Percentiles rank a stretch among this genome's conserved stretches.
These are phyloP conservation scores for Drosophila cognata DNA, from an alignment of 2,888 invertebrate species.

Conservation along the genomic window DNA sequence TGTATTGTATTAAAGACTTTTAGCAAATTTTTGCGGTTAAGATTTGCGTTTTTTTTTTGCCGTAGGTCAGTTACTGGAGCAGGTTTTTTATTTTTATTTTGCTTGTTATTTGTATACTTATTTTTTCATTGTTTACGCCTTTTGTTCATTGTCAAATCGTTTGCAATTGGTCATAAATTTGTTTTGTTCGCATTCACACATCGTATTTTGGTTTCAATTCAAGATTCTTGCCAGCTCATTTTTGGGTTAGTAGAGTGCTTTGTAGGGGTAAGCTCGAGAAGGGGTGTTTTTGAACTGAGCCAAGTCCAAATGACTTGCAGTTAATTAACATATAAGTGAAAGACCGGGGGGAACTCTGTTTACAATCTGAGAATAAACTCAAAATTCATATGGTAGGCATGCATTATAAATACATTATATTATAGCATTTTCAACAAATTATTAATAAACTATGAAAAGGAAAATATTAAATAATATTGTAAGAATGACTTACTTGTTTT, in stretches of 20 bases:
- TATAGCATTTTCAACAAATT: too few relatives aligned
- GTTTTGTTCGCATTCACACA: conserved; percentile 9
- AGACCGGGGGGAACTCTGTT: not conserved
- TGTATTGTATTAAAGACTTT: conserved; percentile 49
- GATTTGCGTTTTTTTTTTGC: conserved; percentile 65
- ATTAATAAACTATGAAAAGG: too few relatives aligned
- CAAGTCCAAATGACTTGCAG: conserved; percentile 37
- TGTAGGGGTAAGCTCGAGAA: not conserved
- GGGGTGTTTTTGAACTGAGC: not conserved
- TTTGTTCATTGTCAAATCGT: conserved; percentile 59
- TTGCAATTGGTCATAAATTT: conserved; percentile 70
- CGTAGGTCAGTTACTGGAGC: conserved; percentile 71
- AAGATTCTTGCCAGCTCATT: conserved; percentile 11
- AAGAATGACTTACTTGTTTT: not conserved
- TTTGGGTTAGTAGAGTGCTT: conserved; percentile 43
- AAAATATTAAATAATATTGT: not conserved
- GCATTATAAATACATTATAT: too few relatives aligned
- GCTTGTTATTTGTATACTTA: conserved; percentile 10
- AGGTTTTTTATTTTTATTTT: conserved; percentile 53
- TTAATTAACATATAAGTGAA: not conserved
- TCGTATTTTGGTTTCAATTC: conserved; percentile 15
- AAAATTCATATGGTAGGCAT: too few relatives aligned
- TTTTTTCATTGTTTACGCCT: conserved; percentile 28
- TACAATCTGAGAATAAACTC: not conserved
- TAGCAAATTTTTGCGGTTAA: conserved; percentile 59